Evolutionary conservation across 2,113 vertebrate genomes (phyloP).

Genomic region (Nansenia antarctica): DNA sequence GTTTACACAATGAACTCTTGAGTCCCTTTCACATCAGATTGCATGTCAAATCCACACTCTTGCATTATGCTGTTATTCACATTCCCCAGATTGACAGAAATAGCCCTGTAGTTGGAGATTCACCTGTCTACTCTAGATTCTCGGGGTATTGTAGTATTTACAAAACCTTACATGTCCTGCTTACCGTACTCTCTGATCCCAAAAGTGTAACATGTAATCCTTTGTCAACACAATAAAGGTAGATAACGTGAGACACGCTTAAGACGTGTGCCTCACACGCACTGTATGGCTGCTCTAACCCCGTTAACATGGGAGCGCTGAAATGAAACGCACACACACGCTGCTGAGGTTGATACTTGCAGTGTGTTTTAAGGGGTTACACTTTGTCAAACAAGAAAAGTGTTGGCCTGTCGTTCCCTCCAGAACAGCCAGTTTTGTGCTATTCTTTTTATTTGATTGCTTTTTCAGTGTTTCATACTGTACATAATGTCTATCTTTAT

Average conservation of each 20-base stretch:
- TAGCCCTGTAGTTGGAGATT: too few species aligned
- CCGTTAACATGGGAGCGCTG: too few species aligned
- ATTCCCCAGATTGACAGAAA: too few species aligned
- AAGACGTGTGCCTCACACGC: too few species aligned
- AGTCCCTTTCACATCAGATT: too few species aligned
- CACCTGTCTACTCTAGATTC: neutral
- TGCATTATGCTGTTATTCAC: too few species aligned
- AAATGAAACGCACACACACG: too few species aligned
- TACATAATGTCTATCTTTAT: conserved; percentile 1
- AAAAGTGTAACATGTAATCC: conserved; percentile 20
- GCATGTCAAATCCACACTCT: too few species aligned
- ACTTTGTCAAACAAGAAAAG: neutral
- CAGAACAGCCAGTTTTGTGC: neutral
- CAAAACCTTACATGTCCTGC: neutral
- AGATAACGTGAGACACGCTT: conserved; percentile 12
- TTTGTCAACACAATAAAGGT: conserved; percentile 21
- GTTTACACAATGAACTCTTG: too few species aligned
- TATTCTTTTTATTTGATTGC: neutral
- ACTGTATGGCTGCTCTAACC: too few species aligned
- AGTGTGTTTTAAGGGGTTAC: neutral
- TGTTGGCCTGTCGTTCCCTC: neutral
- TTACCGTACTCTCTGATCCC: conserved; percentile 7
- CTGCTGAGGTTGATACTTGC: neutral
- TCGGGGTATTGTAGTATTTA: neutral
- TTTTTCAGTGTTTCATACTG: neutral